phyloP scores from a whole-genome alignment of 2,113 vertebrate species.

The Elaphurus davidianus region DNA sequence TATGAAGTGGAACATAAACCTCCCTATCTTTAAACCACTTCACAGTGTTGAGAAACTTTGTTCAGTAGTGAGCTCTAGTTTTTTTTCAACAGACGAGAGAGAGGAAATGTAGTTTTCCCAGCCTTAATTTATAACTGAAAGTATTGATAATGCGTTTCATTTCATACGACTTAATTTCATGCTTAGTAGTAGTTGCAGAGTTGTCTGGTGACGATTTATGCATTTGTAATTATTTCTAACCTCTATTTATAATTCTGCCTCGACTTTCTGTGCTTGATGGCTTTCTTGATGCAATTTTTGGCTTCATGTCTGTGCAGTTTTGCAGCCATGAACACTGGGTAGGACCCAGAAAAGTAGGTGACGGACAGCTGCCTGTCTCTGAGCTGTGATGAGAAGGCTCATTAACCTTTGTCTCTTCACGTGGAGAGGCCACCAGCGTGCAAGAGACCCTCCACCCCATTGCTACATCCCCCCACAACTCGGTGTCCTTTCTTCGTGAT shows the following conservation, averaged over 20 bases:
- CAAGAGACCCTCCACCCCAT: fast-evolving
- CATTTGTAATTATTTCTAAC: slow-evolving; percentile 37
- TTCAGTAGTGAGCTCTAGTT: background rate
- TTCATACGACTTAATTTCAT: slow-evolving; percentile 25
- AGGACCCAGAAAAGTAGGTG: background rate
- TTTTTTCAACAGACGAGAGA: background rate
- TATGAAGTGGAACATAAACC: background rate
- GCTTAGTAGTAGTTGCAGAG: background rate
- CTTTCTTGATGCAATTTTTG: background rate
- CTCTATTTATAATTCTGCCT: background rate
- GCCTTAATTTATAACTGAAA: slow-evolving; percentile 13
- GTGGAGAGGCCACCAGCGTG: background rate
- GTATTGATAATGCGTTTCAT: slow-evolving; percentile 37
- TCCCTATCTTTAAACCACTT: slow-evolving; percentile 15
- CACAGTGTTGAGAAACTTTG: background rate
- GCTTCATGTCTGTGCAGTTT: background rate
- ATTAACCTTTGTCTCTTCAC: background rate
- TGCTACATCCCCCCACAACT: fast-evolving
- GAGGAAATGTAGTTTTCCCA: background rate
- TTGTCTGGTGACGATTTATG: background rate
- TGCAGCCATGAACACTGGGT: background rate
- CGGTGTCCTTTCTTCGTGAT: background rate
- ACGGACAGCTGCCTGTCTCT: fast-evolving
- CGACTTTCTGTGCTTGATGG: background rate
- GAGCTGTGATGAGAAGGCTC: background rate